These are phyloP conservation scores for Spatulosminthurus flaviceps DNA, from an alignment of 2,888 invertebrate species.

Conservation along the genomic window DNA sequence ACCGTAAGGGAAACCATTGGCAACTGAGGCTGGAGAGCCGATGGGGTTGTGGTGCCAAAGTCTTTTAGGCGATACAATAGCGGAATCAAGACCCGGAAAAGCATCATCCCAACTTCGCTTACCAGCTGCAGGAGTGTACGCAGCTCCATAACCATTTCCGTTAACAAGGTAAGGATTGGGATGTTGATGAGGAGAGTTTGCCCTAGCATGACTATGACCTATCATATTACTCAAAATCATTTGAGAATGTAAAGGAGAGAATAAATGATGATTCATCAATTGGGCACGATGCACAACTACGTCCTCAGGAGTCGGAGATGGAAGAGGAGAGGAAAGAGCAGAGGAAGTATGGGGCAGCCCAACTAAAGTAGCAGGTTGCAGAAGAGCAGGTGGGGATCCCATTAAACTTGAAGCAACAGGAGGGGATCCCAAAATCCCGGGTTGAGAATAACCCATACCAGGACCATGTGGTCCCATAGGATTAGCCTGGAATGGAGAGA, in stretches of 20 bases:
- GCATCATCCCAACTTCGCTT: conserved; percentile 59
- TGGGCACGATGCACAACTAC: conserved; percentile 46
- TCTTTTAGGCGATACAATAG: conserved; percentile 52
- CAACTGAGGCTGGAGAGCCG: conserved; percentile 1
- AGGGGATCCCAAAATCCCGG: conserved; percentile 53
- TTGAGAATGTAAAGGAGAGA: conserved; percentile 46
- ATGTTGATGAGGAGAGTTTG: conserved; percentile 42
- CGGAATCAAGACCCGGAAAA: conserved; percentile 50
- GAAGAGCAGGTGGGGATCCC: conserved; percentile 49
- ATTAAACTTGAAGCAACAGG: conserved; percentile 51
- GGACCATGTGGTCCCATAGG: conserved; percentile 13
- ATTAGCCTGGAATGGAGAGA: conserved; percentile 32
- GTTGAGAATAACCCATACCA: conserved; percentile 42
- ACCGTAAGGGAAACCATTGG: conserved; percentile 43
- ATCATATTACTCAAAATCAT: conserved; percentile 49
- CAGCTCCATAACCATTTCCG: conserved; percentile 35
- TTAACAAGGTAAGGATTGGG: conserved; percentile 38
- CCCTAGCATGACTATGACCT: conserved; percentile 41
- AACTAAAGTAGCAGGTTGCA: conserved; percentile 49
- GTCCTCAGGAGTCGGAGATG: conserved; percentile 47
- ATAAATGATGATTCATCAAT: conserved; percentile 45
- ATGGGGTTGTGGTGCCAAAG: conserved; percentile 41
- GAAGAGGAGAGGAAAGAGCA: conserved; percentile 31
- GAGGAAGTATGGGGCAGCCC: conserved; percentile 42
- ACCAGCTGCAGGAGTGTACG: conserved; percentile 29